Evolutionary conservation across 2,113 vertebrate species (phyloP).

Genomic region (Acanthisitta chloris): DNA sequence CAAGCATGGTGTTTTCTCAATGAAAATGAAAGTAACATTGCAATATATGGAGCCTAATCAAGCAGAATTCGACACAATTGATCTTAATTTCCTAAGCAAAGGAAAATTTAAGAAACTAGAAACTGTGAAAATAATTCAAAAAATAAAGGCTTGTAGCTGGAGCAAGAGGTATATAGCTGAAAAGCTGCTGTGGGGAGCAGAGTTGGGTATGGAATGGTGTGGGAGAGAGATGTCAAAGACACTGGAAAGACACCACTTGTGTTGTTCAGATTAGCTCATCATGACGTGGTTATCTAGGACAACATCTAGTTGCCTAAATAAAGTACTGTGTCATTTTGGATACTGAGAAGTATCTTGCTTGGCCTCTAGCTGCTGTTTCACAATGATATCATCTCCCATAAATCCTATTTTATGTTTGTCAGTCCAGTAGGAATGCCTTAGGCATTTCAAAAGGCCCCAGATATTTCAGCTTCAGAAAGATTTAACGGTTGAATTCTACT

Average conservation of each 20-base stretch:
- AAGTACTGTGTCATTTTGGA: not conserved
- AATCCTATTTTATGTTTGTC: not conserved
- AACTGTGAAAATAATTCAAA: not conserved
- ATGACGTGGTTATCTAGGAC: not conserved
- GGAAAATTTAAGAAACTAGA: not conserved
- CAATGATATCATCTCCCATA: not conserved
- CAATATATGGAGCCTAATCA: not conserved
- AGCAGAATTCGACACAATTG: not conserved
- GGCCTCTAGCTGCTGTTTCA: not conserved
- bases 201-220: not conserved
- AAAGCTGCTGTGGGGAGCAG: not conserved
- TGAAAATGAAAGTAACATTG: not conserved
- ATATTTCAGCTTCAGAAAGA: not conserved
- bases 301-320: not conserved
- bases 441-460: not conserved
- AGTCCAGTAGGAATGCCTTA: not conserved
- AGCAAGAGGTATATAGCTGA: not conserved
- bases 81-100: not conserved
- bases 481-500: not conserved
- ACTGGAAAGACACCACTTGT: not conserved
- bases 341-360: not conserved
- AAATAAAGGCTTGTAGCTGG: not conserved
- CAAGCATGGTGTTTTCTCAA: not conserved
- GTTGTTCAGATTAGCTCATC: not conserved
- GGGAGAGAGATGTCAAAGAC: not conserved